Conservation (phyloP, 1,140 invertebrate species). For the Drosophila mauritiana region DNA sequence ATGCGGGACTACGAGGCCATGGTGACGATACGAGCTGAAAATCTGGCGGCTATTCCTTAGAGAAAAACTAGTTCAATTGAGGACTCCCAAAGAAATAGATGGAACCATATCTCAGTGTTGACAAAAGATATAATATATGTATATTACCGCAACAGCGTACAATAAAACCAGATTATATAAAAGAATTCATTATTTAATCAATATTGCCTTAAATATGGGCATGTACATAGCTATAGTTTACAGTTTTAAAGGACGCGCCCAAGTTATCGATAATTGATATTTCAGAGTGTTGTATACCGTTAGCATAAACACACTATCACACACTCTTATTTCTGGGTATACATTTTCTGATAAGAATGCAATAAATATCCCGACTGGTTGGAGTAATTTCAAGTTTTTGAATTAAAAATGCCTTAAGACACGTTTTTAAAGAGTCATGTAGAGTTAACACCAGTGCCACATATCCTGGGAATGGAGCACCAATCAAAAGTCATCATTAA, state of each 20-base stretch:
- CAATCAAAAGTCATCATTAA: slow-evolving; percentile 53
- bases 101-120: slow-evolving; percentile 48
- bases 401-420: slow-evolving; percentile 73
- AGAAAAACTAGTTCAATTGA: slow-evolving; percentile 44
- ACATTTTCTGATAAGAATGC: slow-evolving; percentile 75
- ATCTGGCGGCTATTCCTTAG: slow-evolving; percentile 48
- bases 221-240: neutral
- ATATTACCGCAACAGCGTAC: slow-evolving; percentile 43
- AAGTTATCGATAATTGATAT: neutral
- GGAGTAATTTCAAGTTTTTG: slow-evolving; percentile 28
- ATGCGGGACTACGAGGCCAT: slow-evolving; percentile 76
- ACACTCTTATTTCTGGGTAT: slow-evolving; percentile 45
- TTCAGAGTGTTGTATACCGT: slow-evolving; percentile 4
- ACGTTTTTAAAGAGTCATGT: slow-evolving; percentile 16
- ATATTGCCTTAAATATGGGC: neutral
- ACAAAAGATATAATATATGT: slow-evolving; percentile 25
- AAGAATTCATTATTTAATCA: neutral
- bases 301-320: neutral
- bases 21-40: slow-evolving; percentile 65
- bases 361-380: slow-evolving; percentile 33
- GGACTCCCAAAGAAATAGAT: slow-evolving; percentile 1
- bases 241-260: neutral
- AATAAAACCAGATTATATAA: slow-evolving; percentile 30
- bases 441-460: slow-evolving; percentile 36
- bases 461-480: slow-evolving; percentile 47